phyloP scores from a whole-genome alignment of 2,113 vertebrate species.

The Pelodiscus sinensis region DNA sequence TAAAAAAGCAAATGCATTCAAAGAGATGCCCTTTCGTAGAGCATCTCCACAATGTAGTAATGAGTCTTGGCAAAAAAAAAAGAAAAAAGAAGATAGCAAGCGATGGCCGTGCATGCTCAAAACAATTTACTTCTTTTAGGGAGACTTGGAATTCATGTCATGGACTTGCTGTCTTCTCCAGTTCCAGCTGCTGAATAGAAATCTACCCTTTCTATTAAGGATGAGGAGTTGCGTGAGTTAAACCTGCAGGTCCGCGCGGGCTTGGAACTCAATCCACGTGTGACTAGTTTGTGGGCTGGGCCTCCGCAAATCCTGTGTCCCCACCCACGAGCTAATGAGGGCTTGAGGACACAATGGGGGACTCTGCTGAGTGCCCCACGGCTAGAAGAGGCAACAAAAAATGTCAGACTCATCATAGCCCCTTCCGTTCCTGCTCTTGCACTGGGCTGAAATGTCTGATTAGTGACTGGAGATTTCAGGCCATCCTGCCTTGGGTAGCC shows the following conservation, averaged over 20 bases:
- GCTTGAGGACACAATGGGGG: background rate
- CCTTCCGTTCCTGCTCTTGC: rapidly evolving
- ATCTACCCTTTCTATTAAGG: rapidly evolving
- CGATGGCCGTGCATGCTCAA: slow-evolving; percentile 68
- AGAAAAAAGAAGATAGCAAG: background rate
- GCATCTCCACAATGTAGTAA: slow-evolving; percentile 81
- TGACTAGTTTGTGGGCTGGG: rapidly evolving
- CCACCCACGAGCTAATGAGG: background rate
- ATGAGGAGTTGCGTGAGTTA: rapidly evolving
- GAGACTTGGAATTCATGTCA: slow-evolving; percentile 51
- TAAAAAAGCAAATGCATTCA: slow-evolving; percentile 77
- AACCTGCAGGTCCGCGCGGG: rapidly evolving
- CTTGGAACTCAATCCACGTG: rapidly evolving
- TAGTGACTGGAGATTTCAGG: background rate
- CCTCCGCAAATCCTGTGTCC: background rate
- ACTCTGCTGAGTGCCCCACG: rapidly evolving
- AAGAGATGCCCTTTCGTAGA: slow-evolving; percentile 81
- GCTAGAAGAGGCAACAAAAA: rapidly evolving
- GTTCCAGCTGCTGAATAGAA: background rate
- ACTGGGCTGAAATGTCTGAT: background rate
- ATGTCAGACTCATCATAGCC: rapidly evolving
- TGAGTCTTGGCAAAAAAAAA: slow-evolving; percentile 68
- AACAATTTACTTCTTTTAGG: background rate
- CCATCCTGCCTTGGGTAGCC: background rate
- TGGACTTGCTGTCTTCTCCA: slow-evolving; percentile 50